phyloP scores from a whole-genome alignment of 2,113 vertebrate species.

The Pandion haliaetus region DNA sequence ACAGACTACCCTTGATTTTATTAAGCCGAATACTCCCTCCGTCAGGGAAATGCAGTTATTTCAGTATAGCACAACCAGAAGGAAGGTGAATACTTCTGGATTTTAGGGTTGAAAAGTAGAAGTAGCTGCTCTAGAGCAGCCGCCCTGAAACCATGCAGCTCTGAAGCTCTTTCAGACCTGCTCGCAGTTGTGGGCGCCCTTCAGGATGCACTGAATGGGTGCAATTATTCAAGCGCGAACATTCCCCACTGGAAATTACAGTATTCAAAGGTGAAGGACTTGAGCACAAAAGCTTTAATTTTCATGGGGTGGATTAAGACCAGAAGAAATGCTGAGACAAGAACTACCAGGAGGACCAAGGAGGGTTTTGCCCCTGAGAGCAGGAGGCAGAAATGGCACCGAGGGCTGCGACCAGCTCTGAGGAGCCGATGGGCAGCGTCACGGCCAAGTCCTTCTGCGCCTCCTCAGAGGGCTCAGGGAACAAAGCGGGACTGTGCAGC shows the following conservation, averaged over 20 bases:
- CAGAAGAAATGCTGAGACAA: background rate
- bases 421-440: background rate
- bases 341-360: background rate
- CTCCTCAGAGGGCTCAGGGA: background rate
- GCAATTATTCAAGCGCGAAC: background rate
- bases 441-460: background rate
- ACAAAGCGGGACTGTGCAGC: background rate
- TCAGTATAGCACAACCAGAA: background rate
- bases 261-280: background rate
- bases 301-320: background rate
- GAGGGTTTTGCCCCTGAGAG: background rate
- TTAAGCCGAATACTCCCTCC: background rate
- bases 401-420: background rate
- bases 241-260: background rate
- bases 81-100: background rate
- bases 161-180: background rate
- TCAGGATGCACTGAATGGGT: background rate
- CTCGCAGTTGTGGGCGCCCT: background rate
- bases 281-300: background rate
- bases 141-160: background rate
- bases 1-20: background rate
- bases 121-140: background rate
- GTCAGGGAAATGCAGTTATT: background rate
- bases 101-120: background rate
- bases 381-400: background rate